Percentiles rank a stretch among this genome's conserved stretches.
Conservation (phyloP, 2,113 vertebrate species). For the Percina caprodes region DNA sequence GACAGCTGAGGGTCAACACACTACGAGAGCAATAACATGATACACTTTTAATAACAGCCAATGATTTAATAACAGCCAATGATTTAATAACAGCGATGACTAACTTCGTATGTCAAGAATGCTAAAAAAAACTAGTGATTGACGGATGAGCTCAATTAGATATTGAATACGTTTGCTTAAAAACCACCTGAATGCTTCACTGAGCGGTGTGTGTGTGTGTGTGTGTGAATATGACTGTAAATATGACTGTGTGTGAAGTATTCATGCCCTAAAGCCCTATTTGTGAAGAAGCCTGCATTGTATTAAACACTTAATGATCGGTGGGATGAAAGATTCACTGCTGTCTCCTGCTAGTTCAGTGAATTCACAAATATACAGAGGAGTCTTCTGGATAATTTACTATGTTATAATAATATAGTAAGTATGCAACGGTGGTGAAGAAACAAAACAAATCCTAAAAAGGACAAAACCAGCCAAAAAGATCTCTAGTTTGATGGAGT, state of each 20-base stretch:
- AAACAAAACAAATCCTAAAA: too few relatives aligned
- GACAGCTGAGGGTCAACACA: slow-evolving; percentile 32
- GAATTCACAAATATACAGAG: too few relatives aligned
- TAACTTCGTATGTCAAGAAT: not conserved
- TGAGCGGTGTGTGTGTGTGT: not conserved
- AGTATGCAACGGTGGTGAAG: too few relatives aligned
- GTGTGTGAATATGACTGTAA: not conserved
- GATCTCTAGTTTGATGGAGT: too few relatives aligned
- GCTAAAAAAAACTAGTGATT: slow-evolving; percentile 27
- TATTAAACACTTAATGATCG: not conserved
- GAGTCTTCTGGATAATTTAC: too few relatives aligned
- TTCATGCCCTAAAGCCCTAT: slow-evolving; percentile 31
- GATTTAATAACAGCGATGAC: slow-evolving; percentile 20
- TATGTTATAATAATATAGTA: too few relatives aligned
- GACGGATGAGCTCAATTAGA: slow-evolving; percentile 25
- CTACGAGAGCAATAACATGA: slow-evolving; percentile 11
- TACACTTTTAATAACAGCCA: slow-evolving; percentile 43
- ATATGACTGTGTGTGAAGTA: not conserved
- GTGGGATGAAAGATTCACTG: not conserved
- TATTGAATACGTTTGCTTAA: slow-evolving; percentile 6
- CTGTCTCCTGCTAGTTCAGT: slow-evolving; percentile 5
- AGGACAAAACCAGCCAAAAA: too few relatives aligned
- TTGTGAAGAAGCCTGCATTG: not conserved
- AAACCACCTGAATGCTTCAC: not conserved
- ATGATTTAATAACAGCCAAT: too few relatives aligned